A percentile compares a stretch with the other conserved stretches of the same genome.
Evolutionary conservation across 2,888 invertebrate species (phyloP).

Genomic region (Aphrophora alni): DNA sequence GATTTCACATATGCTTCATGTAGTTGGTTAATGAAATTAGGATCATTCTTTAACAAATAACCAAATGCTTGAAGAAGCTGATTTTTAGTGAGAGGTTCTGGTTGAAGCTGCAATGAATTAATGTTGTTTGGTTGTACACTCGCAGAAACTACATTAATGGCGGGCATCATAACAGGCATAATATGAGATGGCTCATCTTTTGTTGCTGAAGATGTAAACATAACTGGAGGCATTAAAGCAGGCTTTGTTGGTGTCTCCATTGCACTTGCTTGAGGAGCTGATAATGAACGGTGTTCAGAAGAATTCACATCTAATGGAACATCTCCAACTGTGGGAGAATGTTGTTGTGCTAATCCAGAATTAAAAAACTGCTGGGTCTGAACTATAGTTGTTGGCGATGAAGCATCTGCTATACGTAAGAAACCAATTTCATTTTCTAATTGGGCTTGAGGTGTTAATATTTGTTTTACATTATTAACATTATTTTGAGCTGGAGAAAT

Average conservation of each 20-base stretch:
- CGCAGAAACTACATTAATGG: neutral
- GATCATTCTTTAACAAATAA: slow-evolving; percentile 85
- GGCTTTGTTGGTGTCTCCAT: slow-evolving; percentile 59
- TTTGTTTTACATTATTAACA: neutral
- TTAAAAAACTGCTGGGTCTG: slow-evolving; percentile 58
- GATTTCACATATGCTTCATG: slow-evolving; percentile 93
- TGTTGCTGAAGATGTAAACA: slow-evolving; percentile 71
- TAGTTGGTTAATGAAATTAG: slow-evolving; percentile 85
- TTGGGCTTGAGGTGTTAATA: slow-evolving; percentile 25
- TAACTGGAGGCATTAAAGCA: slow-evolving; percentile 83
- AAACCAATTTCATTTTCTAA: slow-evolving; percentile 63
- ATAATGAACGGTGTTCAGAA: slow-evolving; percentile 38
- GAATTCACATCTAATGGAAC: slow-evolving; percentile 19
- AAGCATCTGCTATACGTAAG: slow-evolving; percentile 61
- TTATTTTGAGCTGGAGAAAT: slow-evolving; percentile 16
- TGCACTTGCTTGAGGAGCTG: slow-evolving; percentile 50
- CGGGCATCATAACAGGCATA: neutral
- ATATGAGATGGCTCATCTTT: slow-evolving; percentile 19
- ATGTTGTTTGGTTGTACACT: slow-evolving; percentile 33
- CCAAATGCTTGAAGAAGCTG: slow-evolving; percentile 90
- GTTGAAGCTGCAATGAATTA: slow-evolving; percentile 51
- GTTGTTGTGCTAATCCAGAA: slow-evolving; percentile 56
- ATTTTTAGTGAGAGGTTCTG: slow-evolving; percentile 83
- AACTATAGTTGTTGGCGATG: slow-evolving; percentile 44
- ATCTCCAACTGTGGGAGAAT: slow-evolving; percentile 21